Percentiles rank a stretch among this genome's conserved stretches.
phyloP scores from a whole-genome alignment of 1,140 invertebrate genomes.

The Colletes latitarsis region DNA sequence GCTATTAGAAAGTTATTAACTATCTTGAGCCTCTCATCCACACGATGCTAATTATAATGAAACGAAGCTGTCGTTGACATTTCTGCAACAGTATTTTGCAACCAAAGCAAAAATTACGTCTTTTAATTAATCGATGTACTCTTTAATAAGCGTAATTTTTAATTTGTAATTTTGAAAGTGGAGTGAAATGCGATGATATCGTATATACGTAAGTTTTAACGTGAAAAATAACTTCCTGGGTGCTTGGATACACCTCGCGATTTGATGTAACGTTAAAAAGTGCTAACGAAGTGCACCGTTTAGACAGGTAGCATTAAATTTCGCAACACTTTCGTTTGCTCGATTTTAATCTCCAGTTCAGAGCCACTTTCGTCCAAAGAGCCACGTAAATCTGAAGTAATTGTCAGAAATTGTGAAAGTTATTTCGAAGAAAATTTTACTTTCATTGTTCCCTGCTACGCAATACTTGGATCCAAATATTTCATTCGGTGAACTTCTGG shows the following conservation, averaged over 20 bases:
- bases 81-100: too few relatives aligned
- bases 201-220: background rate
- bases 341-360: too few relatives aligned
- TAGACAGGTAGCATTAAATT: background rate
- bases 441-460: too few relatives aligned
- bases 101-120: too few relatives aligned
- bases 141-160: too few relatives aligned
- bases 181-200: background rate
- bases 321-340: background rate
- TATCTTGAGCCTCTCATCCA: conserved; percentile 17
- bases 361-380: too few relatives aligned
- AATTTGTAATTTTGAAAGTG: background rate
- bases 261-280: background rate
- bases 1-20: background rate
- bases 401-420: too few relatives aligned
- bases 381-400: too few relatives aligned
- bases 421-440: too few relatives aligned
- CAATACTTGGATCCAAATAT: too few relatives aligned
- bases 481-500: too few relatives aligned
- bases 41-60: conserved; percentile 17
- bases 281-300: background rate
- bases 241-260: background rate
- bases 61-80: conserved; percentile 1
- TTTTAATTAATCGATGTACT: too few relatives aligned
- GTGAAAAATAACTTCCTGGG: conserved; percentile 6